phyloP scores from a whole-genome alignment of 2,888 invertebrate genomes.

The Xestia ashworthii region DNA sequence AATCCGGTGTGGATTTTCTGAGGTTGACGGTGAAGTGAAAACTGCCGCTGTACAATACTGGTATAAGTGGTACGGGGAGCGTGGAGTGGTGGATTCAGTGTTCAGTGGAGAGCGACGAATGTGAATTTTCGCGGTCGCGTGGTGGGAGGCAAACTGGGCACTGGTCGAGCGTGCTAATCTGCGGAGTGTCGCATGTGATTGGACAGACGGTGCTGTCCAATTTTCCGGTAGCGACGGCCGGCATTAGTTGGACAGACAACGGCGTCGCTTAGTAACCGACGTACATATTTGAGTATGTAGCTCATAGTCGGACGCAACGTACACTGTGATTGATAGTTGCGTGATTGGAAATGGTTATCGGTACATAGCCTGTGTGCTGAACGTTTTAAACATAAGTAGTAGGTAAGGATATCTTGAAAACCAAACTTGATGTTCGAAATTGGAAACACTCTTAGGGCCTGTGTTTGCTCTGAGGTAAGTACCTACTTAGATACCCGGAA shows the following conservation, averaged over 20 bases:
- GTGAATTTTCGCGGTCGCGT: conserved; percentile 80
- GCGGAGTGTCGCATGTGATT: conserved; percentile 90
- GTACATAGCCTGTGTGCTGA: conserved; percentile 12
- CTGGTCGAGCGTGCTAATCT: conserved; percentile 88
- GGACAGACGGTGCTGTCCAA: conserved; percentile 88
- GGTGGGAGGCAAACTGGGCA: conserved; percentile 78
- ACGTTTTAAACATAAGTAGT: background rate
- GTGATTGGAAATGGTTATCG: conserved; percentile 60
- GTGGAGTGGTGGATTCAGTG: conserved; percentile 71
- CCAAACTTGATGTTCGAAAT: background rate
- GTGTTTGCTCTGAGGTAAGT: too few relatives aligned
- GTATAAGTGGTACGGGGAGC: conserved; percentile 72
- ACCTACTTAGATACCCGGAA: too few relatives aligned
- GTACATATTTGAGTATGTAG: conserved; percentile 76
- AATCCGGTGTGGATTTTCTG: conserved; percentile 73
- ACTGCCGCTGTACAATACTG: conserved; percentile 80
- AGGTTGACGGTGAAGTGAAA: conserved; percentile 67
- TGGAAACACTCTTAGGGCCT: background rate
- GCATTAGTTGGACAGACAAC: conserved; percentile 86
- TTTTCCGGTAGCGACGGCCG: conserved; percentile 86
- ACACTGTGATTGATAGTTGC: conserved; percentile 65
- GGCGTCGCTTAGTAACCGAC: conserved; percentile 79
- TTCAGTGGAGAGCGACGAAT: conserved; percentile 83
- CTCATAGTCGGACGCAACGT: conserved; percentile 53
- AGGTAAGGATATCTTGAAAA: background rate